Percentiles rank a stretch among this genome's conserved stretches.
phyloP scores from a whole-genome alignment of 1,140 invertebrate genomes.

The Lycorma delicatula region DNA sequence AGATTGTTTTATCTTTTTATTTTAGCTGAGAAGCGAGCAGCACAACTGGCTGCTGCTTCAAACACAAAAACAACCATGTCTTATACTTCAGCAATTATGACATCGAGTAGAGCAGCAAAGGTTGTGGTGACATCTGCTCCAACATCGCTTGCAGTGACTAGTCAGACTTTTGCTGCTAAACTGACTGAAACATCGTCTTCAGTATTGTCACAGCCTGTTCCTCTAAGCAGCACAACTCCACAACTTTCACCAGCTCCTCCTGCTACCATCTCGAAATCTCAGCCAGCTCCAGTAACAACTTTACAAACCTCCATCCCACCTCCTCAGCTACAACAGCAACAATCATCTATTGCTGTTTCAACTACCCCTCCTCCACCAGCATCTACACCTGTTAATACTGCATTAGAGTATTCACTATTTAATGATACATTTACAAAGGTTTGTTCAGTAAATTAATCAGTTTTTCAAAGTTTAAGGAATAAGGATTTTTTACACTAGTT shows the following conservation, averaged over 20 bases:
- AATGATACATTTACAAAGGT: slow-evolving; percentile 59
- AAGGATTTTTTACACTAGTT: no score
- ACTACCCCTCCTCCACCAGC: slow-evolving; percentile 12
- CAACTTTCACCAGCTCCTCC: slow-evolving; percentile 15
- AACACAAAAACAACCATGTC: slow-evolving; percentile 52
- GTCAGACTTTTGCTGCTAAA: slow-evolving; percentile 53
- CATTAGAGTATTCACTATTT: slow-evolving; percentile 68
- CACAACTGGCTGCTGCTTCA: slow-evolving; percentile 40
- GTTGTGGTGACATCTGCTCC: slow-evolving; percentile 7
- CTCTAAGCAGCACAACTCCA: slow-evolving; percentile 9
- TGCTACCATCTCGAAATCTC: neutral
- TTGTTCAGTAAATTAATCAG: no score
- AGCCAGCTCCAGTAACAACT: neutral
- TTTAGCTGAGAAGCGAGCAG: slow-evolving; percentile 39
- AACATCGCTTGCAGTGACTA: no score
- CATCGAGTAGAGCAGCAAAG: slow-evolving; percentile 28
- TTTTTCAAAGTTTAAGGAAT: no score
- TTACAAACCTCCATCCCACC: slow-evolving; percentile 4
- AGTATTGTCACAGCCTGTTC: slow-evolving; percentile 29
- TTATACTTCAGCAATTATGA: slow-evolving; percentile 52
- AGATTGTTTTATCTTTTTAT: slow-evolving; percentile 18
- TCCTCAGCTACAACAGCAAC: slow-evolving; percentile 2
- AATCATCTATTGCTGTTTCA: neutral
- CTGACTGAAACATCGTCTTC: slow-evolving; percentile 42
- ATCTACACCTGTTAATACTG: slow-evolving; percentile 24